Evolutionary conservation across 2,888 invertebrate species (phyloP).

Genomic region (Ormyrus pomaceus): DNA sequence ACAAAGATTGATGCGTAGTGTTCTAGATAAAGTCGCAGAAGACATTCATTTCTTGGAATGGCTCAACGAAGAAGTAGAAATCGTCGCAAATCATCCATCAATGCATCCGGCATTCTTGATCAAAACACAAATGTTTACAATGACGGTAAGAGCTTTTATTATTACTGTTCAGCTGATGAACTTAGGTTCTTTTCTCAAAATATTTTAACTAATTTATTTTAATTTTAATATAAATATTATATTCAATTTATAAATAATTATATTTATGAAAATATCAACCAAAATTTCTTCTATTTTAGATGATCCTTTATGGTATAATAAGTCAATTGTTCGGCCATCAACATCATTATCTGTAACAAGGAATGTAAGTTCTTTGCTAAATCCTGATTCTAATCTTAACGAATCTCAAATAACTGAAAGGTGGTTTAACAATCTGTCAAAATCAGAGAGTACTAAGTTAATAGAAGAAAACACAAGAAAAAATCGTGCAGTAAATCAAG

Average conservation of each 20-base stretch:
- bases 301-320: slow-evolving; percentile 56
- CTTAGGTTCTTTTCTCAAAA: neutral
- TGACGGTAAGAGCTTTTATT: slow-evolving; percentile 47
- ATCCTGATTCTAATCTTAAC: slow-evolving; percentile 46
- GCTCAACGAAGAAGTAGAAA: slow-evolving; percentile 52
- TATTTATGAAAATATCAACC: neutral
- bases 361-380: slow-evolving; percentile 50
- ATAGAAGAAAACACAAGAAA: slow-evolving; percentile 7
- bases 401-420: neutral
- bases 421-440: slow-evolving; percentile 61
- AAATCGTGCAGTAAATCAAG: neutral
- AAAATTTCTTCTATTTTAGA: slow-evolving; percentile 7
- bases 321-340: slow-evolving; percentile 46
- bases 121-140: slow-evolving; percentile 54
- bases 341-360: slow-evolving; percentile 7
- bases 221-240: neutral
- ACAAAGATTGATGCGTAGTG: too few species aligned
- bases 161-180: neutral
- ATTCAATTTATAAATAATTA: neutral
- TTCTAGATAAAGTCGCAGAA: too few species aligned
- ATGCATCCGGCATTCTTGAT: slow-evolving; percentile 55
- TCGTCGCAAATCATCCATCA: slow-evolving; percentile 50
- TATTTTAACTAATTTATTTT: neutral
- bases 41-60: slow-evolving; percentile 45
- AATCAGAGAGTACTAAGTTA: slow-evolving; percentile 29